These are phyloP conservation scores for Agrilus planipennis DNA, from an alignment of 1,140 invertebrate genomes.

Conservation along the genomic window DNA sequence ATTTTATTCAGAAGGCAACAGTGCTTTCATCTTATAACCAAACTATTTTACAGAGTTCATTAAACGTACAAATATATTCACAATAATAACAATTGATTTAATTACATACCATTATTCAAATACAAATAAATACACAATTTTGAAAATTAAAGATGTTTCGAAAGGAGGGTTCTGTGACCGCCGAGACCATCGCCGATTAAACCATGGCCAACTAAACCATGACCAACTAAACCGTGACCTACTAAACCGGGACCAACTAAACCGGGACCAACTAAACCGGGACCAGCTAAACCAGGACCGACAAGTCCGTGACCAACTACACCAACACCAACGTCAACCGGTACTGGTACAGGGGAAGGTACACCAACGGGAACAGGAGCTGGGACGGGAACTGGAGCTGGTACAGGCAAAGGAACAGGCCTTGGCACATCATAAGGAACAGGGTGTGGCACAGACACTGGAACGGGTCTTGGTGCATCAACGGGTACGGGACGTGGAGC, in stretches of 20 bases:
- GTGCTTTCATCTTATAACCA: too few relatives aligned
- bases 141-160: too few relatives aligned
- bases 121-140: too few relatives aligned
- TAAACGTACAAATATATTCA: too few relatives aligned
- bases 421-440: conserved; percentile 11
- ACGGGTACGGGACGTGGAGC: conserved; percentile 20
- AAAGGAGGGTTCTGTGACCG: background rate
- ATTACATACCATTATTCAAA: conserved; percentile 3
- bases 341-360: conserved; percentile 18
- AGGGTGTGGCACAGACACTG: conserved; percentile 15
- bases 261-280: conserved; percentile 1
- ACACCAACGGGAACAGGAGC: conserved; percentile 11
- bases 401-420: conserved; percentile 12
- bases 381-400: conserved; percentile 17
- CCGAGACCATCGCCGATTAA: conserved; percentile 1
- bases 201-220: conserved; percentile 3
- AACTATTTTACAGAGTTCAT: too few relatives aligned
- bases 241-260: conserved; percentile 9
- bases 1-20: too few relatives aligned
- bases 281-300: too few relatives aligned
- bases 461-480: conserved; percentile 20
- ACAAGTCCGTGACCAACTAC: conserved; percentile 7
- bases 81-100: background rate
- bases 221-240: conserved; percentile 4
- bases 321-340: conserved; percentile 4